Conservation (phyloP, 2,888 invertebrate genomes). For the Meteorus colon region DNA sequence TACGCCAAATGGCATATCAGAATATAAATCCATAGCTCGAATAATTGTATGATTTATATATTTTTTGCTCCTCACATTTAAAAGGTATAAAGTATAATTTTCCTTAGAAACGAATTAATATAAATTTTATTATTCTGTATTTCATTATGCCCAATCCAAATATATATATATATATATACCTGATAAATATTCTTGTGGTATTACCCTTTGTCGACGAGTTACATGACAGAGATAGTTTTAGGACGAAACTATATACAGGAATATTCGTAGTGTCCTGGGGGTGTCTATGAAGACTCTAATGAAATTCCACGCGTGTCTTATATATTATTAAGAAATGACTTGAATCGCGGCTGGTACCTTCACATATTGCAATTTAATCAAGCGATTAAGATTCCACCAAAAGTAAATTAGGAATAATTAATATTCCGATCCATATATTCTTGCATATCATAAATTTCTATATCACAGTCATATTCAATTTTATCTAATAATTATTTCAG, state of each 20-base stretch:
- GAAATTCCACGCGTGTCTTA: constrained; percentile 57
- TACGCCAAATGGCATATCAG: no score
- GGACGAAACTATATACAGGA: constrained; percentile 29
- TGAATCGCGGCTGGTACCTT: constrained; percentile 47
- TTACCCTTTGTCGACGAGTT: neutral
- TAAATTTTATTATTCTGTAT: no score
- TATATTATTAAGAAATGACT: constrained; percentile 59
- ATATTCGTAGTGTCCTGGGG: constrained; percentile 40
- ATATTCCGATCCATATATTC: neutral
- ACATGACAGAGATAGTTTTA: constrained; percentile 25
- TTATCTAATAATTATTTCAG: neutral
- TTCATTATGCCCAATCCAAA: neutral
- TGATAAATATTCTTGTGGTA: neutral
- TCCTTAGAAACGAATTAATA: no score
- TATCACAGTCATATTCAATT: neutral
- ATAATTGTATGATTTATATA: no score
- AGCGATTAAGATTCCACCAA: constrained; percentile 32
- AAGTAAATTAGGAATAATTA: constrained; percentile 23
- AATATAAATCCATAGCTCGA: no score
- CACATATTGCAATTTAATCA: constrained; percentile 30
- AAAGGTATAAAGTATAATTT: no score
- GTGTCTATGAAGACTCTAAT: constrained; percentile 54
- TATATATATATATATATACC: neutral
- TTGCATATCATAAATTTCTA: neutral
- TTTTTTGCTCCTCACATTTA: no score